A percentile compares a stretch with the other conserved stretches of the same genome.
Evolutionary conservation across 2,888 invertebrate genomes (phyloP).

Genomic region (Drosophila meridiana): DNA sequence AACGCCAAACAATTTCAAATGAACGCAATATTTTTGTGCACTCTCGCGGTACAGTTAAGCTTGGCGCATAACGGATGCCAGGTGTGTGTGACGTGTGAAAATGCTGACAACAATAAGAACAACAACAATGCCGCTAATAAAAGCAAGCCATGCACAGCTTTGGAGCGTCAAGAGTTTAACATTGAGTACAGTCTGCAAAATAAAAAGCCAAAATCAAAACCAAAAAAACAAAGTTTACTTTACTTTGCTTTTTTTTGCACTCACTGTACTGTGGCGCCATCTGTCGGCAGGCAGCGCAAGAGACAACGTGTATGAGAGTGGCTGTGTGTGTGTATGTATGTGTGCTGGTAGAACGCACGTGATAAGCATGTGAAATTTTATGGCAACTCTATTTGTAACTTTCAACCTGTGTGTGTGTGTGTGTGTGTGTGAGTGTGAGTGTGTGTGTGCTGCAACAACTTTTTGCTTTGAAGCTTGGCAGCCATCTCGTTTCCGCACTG

Average conservation of each 20-base stretch:
- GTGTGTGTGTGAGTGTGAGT: conserved; percentile 19
- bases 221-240: conserved; percentile 32
- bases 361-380: conserved; percentile 80
- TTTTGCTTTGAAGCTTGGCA: conserved; percentile 61
- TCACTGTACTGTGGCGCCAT: conserved; percentile 48
- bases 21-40: conserved; percentile 57
- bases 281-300: conserved; percentile 48
- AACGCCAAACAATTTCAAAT: conserved; percentile 53
- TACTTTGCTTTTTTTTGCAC: neutral
- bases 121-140: conserved; percentile 22
- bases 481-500: conserved; percentile 14
- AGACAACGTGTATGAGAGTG: conserved; percentile 14
- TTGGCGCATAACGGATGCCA: conserved; percentile 30
- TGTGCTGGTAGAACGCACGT: conserved; percentile 67
- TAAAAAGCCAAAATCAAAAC: neutral
- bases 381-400: conserved; percentile 79
- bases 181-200: conserved; percentile 38
- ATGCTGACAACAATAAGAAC: conserved; percentile 46
- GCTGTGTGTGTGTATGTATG: conserved; percentile 7
- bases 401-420: conserved; percentile 47
- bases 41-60: conserved; percentile 46
- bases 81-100: conserved; percentile 50
- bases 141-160: conserved; percentile 22
- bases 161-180: conserved; percentile 39
- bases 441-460: conserved; percentile 43